Evolutionary conservation across 2,797 vertebrate genomes (phyloP).

Genomic region (Dermochelys coriacea): DNA sequence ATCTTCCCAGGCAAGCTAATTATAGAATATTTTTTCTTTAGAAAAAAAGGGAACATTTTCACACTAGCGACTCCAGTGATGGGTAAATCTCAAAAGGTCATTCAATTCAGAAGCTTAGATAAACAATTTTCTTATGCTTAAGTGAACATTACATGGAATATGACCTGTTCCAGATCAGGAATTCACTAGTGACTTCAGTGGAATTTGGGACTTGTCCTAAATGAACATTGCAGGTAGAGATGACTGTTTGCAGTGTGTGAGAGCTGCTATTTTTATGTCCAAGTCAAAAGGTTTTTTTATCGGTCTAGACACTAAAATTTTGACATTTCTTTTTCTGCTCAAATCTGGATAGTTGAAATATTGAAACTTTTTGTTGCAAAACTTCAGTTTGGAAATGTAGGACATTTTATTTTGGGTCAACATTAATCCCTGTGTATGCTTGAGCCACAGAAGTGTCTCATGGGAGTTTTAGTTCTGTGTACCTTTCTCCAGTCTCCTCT

Average conservation of each 20-base stretch:
- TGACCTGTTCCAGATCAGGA: background rate
- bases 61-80: background rate
- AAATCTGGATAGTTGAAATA: background rate
- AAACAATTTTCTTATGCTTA: background rate
- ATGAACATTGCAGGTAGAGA: background rate
- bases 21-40: background rate
- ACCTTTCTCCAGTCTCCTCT: background rate
- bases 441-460: background rate
- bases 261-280: background rate
- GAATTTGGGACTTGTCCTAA: background rate
- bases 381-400: background rate
- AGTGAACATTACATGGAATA: background rate
- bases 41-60: background rate
- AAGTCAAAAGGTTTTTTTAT: fast-evolving
- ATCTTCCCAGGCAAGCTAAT: background rate
- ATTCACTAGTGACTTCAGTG: background rate
- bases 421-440: background rate
- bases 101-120: background rate
- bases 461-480: background rate
- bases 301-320: background rate
- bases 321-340: background rate
- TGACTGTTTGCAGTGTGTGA: background rate
- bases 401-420: background rate
- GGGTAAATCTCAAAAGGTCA: background rate
- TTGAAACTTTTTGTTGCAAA: background rate